Evolutionary conservation across 2,888 invertebrate genomes (phyloP).

Genomic region (Rhorus exstirpatorius): DNA sequence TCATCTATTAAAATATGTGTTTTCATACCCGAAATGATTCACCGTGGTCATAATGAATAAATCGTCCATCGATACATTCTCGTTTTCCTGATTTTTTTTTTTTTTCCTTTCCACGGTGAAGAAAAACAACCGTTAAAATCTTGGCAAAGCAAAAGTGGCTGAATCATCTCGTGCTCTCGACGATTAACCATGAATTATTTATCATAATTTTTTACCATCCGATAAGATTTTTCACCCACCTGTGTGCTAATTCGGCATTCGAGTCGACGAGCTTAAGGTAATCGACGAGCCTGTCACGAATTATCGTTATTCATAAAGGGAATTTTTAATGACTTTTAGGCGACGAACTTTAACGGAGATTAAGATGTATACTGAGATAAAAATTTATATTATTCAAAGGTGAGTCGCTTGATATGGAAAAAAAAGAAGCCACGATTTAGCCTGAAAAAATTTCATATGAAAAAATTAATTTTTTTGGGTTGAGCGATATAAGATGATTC

Average conservation of each 20-base stretch:
- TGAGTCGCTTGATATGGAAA: too few relatives aligned
- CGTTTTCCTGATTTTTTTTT: conserved; percentile 34
- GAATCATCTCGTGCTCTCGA: conserved; percentile 53
- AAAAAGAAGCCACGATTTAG: too few relatives aligned
- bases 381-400: too few relatives aligned
- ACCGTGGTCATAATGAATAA: conserved; percentile 32
- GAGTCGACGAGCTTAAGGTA: not conserved
- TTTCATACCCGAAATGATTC: conserved; percentile 31
- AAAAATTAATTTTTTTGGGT: too few relatives aligned
- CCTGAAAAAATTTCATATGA: too few relatives aligned
- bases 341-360: too few relatives aligned
- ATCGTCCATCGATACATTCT: conserved; percentile 43
- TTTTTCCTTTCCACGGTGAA: conserved; percentile 7
- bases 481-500: too few relatives aligned
- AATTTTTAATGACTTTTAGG: too few relatives aligned
- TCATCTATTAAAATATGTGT: not conserved
- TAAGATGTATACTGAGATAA: too few relatives aligned
- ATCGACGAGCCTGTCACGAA: too few relatives aligned
- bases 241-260: conserved; percentile 11
- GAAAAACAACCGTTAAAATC: conserved; percentile 49
- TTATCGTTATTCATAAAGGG: too few relatives aligned
- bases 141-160: conserved; percentile 38
- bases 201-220: conserved; percentile 44
- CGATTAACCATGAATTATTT: conserved; percentile 59
- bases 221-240: conserved; percentile 62